A percentile compares a stretch with the other conserved stretches of the same genome.
phyloP scores from a whole-genome alignment of 2,113 vertebrate species.

The Peromyscus californicus region DNA sequence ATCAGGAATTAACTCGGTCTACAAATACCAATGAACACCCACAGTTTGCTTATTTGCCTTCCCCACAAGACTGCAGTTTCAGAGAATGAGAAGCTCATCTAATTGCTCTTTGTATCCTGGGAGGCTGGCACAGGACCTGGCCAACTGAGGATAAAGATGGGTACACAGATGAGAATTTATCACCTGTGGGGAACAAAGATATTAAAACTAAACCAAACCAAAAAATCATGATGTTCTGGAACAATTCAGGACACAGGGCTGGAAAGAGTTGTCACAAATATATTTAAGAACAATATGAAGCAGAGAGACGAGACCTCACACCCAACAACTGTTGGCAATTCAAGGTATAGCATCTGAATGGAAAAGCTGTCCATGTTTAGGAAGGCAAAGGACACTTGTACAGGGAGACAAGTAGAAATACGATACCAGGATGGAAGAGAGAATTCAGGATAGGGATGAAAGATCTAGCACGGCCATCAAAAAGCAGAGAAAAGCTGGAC shows the following conservation, averaged over 20 bases:
- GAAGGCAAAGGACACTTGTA: background rate
- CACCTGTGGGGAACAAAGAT: background rate
- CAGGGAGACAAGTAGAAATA: background rate
- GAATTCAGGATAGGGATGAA: background rate
- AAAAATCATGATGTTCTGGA: constrained; percentile 23
- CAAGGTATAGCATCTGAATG: background rate
- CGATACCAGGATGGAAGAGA: background rate
- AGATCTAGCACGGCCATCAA: background rate
- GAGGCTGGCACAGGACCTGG: background rate
- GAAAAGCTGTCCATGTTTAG: constrained; percentile 24
- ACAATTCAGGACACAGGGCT: background rate
- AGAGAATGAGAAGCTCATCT: background rate
- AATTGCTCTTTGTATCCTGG: constrained; percentile 13
- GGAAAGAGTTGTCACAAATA: background rate
- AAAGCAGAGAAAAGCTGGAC: background rate
- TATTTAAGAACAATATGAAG: constrained; percentile 16
- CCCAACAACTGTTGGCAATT: background rate
- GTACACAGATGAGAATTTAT: background rate
- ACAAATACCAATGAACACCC: background rate
- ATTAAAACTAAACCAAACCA: constrained; percentile 28
- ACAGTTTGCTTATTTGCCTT: background rate
- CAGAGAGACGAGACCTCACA: background rate
- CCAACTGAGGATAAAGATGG: background rate
- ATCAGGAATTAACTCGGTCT: constrained; percentile 53
- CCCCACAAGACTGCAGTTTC: background rate